Evolutionary conservation across 1,140 invertebrate genomes (phyloP).

Genomic region (Drosophila ercepeae): DNA sequence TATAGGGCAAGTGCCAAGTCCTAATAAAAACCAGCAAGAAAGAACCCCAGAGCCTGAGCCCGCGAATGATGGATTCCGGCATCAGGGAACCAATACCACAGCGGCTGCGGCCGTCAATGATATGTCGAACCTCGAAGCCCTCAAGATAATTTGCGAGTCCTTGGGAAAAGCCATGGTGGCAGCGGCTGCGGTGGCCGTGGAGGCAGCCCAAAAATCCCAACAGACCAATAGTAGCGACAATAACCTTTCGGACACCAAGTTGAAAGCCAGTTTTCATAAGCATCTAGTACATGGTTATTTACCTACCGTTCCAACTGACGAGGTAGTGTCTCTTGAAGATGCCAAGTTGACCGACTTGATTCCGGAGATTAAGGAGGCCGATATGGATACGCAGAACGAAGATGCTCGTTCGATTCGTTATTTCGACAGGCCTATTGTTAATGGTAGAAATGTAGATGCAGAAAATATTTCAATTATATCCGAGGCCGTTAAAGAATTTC

Average conservation of each 20-base stretch:
- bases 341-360: too few relatives aligned
- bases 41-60: not conserved
- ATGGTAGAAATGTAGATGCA: too few relatives aligned
- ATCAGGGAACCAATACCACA: slow-evolving; percentile 23
- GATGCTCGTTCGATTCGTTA: not conserved
- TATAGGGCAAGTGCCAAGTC: not conserved
- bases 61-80: not conserved
- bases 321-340: not conserved
- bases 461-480: not conserved
- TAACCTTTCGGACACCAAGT: not conserved
- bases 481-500: not conserved
- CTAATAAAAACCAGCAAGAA: not conserved
- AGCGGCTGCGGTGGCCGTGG: slow-evolving; percentile 15
- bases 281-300: not conserved
- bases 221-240: not conserved
- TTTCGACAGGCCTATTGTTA: not conserved
- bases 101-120: not conserved
- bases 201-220: not conserved
- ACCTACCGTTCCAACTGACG: not conserved
- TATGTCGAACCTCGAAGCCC: not conserved
- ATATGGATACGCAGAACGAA: too few relatives aligned
- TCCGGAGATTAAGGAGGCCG: too few relatives aligned
- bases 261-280: not conserved
- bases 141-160: slow-evolving; percentile 28
- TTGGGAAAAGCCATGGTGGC: slow-evolving; percentile 17